Conservation (phyloP, 2,113 vertebrate species). For the Silurus asotus region DNA sequence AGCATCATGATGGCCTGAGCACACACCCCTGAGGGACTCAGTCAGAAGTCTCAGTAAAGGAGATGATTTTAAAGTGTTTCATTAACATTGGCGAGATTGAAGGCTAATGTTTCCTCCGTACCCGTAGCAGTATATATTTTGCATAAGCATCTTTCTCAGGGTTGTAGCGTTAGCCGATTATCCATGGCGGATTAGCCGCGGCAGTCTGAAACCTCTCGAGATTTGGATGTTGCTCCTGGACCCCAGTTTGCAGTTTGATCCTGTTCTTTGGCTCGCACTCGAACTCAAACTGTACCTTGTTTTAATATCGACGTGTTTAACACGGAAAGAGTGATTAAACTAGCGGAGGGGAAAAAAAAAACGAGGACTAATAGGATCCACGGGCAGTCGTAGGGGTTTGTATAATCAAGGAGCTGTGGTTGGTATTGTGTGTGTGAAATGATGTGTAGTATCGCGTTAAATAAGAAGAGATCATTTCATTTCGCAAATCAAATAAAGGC, state of each 20-base stretch:
- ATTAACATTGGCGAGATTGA: not conserved
- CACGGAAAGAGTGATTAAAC: not conserved
- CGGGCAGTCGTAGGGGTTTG: too few relatives aligned
- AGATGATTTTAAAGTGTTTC: not conserved
- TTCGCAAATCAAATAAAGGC: slow-evolving; percentile 40
- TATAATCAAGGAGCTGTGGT: not conserved
- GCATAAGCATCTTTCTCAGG: not conserved
- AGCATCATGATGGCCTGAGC: not conserved
- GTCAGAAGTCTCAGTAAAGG: not conserved
- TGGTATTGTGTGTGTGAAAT: slow-evolving; percentile 15
- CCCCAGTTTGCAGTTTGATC: not conserved
- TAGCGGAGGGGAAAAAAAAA: too few relatives aligned
- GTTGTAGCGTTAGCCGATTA: not conserved
- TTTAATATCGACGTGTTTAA: not conserved
- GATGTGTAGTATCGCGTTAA: slow-evolving; percentile 45
- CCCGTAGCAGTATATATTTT: not conserved
- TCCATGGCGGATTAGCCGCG: not conserved
- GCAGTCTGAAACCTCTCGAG: not conserved
- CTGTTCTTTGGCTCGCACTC: not conserved
- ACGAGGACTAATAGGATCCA: not conserved
- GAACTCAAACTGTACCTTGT: not conserved
- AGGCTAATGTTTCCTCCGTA: not conserved
- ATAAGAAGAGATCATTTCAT: slow-evolving; percentile 42
- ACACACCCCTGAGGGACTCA: not conserved
- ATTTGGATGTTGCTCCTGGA: not conserved